A percentile compares a stretch with the other conserved stretches of the same genome.
Conservation (phyloP, 1,140 invertebrate genomes). For the Trichonephila inaurata region DNA sequence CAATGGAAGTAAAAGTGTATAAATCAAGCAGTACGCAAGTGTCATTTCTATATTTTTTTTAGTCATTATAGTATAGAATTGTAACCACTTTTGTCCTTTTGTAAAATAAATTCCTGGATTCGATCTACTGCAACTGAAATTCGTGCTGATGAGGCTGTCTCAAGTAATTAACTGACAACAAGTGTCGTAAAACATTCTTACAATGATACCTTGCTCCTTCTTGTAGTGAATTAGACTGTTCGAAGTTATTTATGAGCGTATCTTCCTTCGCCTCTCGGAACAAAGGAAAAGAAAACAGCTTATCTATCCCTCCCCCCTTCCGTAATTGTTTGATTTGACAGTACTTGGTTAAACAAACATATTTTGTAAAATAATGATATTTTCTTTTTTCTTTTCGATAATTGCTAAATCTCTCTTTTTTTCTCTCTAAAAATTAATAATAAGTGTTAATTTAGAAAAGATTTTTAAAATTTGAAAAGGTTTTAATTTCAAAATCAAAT, state of each 20-base stretch:
- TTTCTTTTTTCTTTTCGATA: no score
- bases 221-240: background rate
- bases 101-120: background rate
- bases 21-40: background rate
- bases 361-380: no score
- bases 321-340: no score
- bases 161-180: background rate
- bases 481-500: no score
- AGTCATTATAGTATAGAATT: background rate
- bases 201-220: background rate
- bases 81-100: background rate
- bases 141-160: slow-evolving; percentile 22
- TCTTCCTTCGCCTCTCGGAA: background rate
- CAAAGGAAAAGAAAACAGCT: background rate
- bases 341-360: no score
- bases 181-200: slow-evolving; percentile 35
- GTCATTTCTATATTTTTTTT: background rate
- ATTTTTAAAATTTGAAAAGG: no score
- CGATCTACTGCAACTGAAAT: background rate
- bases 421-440: no score
- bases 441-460: no score
- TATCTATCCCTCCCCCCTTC: background rate
- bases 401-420: no score
- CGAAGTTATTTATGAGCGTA: slow-evolving; percentile 27
- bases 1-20: background rate